phyloP scores from a whole-genome alignment of 2,888 invertebrate species.

The Cheilosia scutellata region DNA sequence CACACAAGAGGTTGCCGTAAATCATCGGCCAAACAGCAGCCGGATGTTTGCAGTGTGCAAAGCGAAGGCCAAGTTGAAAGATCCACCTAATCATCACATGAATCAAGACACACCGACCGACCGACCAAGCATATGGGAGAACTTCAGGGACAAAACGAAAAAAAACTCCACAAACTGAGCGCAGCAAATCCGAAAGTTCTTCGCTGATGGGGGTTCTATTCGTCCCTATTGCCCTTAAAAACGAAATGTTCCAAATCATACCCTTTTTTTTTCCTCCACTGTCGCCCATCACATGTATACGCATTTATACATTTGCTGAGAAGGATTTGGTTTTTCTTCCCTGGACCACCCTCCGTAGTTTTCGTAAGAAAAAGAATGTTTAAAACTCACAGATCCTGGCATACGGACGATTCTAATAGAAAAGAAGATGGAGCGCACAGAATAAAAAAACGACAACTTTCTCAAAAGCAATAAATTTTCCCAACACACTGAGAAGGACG shows the following conservation, averaged over 20 bases:
- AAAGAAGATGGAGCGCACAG: slow-evolving; percentile 6
- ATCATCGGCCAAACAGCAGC: slow-evolving; percentile 49
- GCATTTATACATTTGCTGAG: slow-evolving; percentile 42
- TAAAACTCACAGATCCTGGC: slow-evolving; percentile 48
- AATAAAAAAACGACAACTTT: slow-evolving; percentile 33
- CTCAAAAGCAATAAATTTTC: slow-evolving; percentile 71
- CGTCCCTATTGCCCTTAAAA: slow-evolving; percentile 14
- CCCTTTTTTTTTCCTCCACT: not conserved
- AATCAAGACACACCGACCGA: slow-evolving; percentile 52
- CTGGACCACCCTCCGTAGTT: not conserved
- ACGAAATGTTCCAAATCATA: not conserved
- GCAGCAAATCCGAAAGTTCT: slow-evolving; percentile 36
- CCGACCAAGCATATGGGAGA: slow-evolving; percentile 33
- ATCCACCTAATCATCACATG: slow-evolving; percentile 48
- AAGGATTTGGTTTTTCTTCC: slow-evolving; percentile 25
- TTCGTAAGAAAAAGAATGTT: slow-evolving; percentile 32
- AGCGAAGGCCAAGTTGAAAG: slow-evolving; percentile 44
- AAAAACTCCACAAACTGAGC: slow-evolving; percentile 16
- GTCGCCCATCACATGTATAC: slow-evolving; percentile 29
- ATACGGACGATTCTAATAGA: slow-evolving; percentile 40
- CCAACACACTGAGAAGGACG: slow-evolving; percentile 55
- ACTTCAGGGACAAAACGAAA: not conserved
- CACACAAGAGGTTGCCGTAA: slow-evolving; percentile 65
- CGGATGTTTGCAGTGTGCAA: slow-evolving; percentile 42
- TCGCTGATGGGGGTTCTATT: slow-evolving; percentile 2